A percentile compares a stretch with the other conserved stretches of the same genome.
phyloP scores from a whole-genome alignment of 53 echinoderm and acorn worm species.

The Crossaster papposus region DNA sequence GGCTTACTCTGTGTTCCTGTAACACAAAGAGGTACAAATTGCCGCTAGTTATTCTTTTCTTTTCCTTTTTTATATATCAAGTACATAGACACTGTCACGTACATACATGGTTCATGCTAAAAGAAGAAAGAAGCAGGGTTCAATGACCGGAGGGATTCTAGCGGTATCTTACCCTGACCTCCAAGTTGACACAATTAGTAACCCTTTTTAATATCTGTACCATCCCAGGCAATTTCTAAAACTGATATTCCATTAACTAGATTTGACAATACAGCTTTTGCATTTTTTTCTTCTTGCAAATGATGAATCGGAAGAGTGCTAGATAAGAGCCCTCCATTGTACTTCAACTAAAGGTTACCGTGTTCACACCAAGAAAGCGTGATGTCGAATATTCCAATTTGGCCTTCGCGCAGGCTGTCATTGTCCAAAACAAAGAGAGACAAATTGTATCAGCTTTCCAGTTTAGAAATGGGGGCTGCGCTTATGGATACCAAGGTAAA shows the following conservation, averaged over 20 bases:
- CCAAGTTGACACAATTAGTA: not conserved
- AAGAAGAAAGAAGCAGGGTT: not conserved
- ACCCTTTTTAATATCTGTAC: not conserved
- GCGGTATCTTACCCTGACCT: not conserved
- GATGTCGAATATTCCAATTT: conserved; percentile 1
- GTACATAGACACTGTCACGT: not conserved
- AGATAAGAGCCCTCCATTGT: not conserved
- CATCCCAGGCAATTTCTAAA: not conserved
- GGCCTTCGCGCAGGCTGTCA: not conserved
- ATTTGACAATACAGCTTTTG: conserved; percentile 16
- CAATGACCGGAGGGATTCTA: conserved; percentile 5
- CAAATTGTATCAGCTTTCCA: not conserved
- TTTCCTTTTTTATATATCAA: too few relatives aligned
- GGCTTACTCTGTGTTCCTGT: not conserved
- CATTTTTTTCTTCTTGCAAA: not conserved
- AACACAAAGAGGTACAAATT: conserved; percentile 5
- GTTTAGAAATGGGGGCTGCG: not conserved
- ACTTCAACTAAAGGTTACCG: not conserved
- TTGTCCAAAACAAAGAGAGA: not conserved
- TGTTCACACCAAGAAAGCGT: conserved; percentile 26
- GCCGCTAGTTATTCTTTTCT: conserved; percentile 6
- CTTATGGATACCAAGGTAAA: conserved; percentile 2
- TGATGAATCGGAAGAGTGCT: not conserved
- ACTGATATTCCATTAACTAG: conserved; percentile 16
- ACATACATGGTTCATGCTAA: conserved; percentile 1